Evolutionary conservation across 2,113 vertebrate genomes (phyloP), one percentile per base, ranked within the genome.

Genomic region (Tautogolabrus adspersus): DNA sequence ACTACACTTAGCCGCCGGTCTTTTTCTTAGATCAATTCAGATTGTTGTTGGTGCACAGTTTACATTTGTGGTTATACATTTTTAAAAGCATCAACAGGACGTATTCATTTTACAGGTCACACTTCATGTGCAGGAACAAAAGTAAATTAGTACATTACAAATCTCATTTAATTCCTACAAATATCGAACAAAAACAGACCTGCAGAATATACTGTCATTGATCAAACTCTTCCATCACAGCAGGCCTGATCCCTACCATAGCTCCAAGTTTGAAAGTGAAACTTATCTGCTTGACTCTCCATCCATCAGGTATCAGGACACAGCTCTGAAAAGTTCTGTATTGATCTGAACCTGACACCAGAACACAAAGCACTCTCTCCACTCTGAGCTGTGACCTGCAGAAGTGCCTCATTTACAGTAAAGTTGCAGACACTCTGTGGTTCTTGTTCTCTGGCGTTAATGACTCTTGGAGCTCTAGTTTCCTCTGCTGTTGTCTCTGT

Each of bases 391-490:
- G 68, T 72, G 69, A 69, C 69, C 75, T 59, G 69, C 63, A 64
- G 30, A 68, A 79, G n/a, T n/a, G n/a, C n/a, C n/a, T 75, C 22
- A 38, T 63, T 66, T 64, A 72, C 63, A 69, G 63, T 62, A 72
- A 71, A 82, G 63, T 75, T 65, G 38, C 66, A 74, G 51, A 68
- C 15, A 26, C 65, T 79, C 23, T 38, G 58, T n/a, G 15, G 6
- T 42, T 49, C 55, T 75, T 60, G n/a, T 52, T 52, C 60, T 66
- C 38, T 21, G 71, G 56, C 67, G 74, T 71, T 89, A 88, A 89
- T 81, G 84, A 79, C 79, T 85, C 55, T 62, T 62, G 65, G 62
- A 86, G 88, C 63, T 88, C 82, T 16, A 72, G 70, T 88, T 86
- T 84, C 76, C 40, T 59, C 73, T 64, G 75, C 71, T 79, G 66